Conservation (phyloP, 2,888 invertebrate genomes). For the Lysandra coridon region DNA sequence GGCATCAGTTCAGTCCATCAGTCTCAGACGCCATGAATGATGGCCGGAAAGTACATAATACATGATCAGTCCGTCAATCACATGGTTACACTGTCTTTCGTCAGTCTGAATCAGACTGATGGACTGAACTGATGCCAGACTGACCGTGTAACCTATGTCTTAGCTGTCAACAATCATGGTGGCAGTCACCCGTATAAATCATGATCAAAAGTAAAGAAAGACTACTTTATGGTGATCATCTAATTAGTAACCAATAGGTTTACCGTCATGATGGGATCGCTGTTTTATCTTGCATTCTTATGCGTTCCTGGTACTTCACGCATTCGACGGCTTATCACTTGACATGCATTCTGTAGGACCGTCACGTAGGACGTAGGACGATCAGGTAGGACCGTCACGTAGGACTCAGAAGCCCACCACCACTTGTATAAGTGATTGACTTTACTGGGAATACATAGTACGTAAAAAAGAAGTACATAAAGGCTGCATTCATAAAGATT, state of each 20-base stretch:
- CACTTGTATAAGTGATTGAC: not conserved
- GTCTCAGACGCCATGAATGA: no score
- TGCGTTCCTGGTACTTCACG: constrained; percentile 41
- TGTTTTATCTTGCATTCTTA: constrained; percentile 40
- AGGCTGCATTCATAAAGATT: no score
- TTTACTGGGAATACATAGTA: not conserved
- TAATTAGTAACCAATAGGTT: constrained; percentile 21
- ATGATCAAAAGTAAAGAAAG: not conserved
- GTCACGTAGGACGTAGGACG: not conserved
- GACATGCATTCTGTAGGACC: constrained; percentile 32
- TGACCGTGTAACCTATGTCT: no score
- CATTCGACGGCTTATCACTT: constrained; percentile 7
- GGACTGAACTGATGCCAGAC: no score
- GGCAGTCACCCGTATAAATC: no score
- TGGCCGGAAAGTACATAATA: no score
- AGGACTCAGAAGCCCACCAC: not conserved
- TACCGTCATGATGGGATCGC: constrained; percentile 37
- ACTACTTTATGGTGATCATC: not conserved
- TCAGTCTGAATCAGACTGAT: no score
- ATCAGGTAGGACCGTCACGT: constrained; percentile 15
- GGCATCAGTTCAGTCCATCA: no score
- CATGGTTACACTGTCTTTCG: no score
- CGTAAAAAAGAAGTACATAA: no score
- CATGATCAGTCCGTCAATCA: no score
- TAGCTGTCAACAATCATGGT: no score